Evolutionary conservation across 2,113 vertebrate species (phyloP), one percentile per base, ranked within the genome.

Genomic region (Coturnix japonica): DNA sequence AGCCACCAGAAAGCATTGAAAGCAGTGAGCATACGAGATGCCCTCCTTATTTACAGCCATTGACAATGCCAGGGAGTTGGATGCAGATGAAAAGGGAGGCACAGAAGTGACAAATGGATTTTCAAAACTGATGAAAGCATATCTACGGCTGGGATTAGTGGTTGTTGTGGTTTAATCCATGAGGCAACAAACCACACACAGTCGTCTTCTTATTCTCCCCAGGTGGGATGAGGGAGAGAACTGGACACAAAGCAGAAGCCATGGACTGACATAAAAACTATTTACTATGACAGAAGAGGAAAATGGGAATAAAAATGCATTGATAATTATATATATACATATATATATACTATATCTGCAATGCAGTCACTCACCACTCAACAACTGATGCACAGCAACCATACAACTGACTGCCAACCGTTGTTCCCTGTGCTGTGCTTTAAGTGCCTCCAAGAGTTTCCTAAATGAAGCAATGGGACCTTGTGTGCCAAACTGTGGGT

Each of bases 11-110:
- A 87, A 89, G 78, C 13, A 0, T 6, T 82, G 78, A 70, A 82
- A 85, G 63, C 0, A 0, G 54, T 4, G 1, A 39, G 80, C 69
- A 0, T 59, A 81, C 0, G 0, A 89, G 89, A 26, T 93, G 70
- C 70, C 81, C 39, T 49, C 60, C 72, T 43, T 89, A 46, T 94
- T 93, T 93, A 79, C 75, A 94, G 49, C 17, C 49, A 31, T 7
- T 39, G 44, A 47, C 53, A 86, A 66, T 23, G 49, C 39, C 2
- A 5, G 41, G 25, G 31, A 73, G 51, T 3, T 37, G 22, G 30
- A 79, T 64, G 37, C 61, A 53, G 53, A 91, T 86, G 71, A 90
- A 92, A 92, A 18, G 11, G 33, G 33, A 94, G 25, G 10, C 61
- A 80, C 30, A 37, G 46, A n/a, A 88, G 22, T 47, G 35, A 60